Base-by-base conservation (phyloP, 2,113 vertebrate species). In the Daboia siamensis region DNA sequence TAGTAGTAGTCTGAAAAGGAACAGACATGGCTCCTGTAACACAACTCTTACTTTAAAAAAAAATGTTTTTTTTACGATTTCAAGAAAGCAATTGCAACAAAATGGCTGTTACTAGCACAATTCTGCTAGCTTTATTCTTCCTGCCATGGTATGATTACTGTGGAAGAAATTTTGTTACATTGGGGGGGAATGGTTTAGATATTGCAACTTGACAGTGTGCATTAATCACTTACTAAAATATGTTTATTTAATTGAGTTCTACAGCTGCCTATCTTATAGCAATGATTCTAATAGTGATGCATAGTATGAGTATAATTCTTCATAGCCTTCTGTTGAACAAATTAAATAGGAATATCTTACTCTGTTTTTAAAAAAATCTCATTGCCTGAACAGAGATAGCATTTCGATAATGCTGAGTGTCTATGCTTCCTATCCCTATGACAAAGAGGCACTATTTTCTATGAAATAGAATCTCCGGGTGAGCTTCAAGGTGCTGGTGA, bases 391-490 rank as follows among this genome's bases (percentile, higher is more conserved):
- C 15, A 88, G 52, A 88, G 52, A 15, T 26, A 8, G 4, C 48
- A n/a, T 86, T n/a, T 61, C 6, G 59, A 93, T 33, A 92, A 91
- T 90, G 64, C 48, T 94, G 39, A 91, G 89, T 44, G 91, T 85
- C 44, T 94, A 61, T 74, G 11, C 91, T 88, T 93, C 91, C 39
- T 92, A 91, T 96, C 94, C 88, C 93, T 95, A 91, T 87, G 96
- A 91, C 90, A 0, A 94, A 93, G 84, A 96, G 92, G 94, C 96
- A 69, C 26, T 96, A 95, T 94, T 96, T 95, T 91, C 95, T 94
- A 93, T 96, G 96, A 94, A 89, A 96, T n/a, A n/a, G n/a, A n/a
- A n/a, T n/a, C n/a, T n/a, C n/a, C n/a, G n/a, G n/a, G n/a, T n/a
- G n/a, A n/a, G n/a, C n/a, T n/a, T n/a, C n/a, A n/a, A n/a, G n/a